Conservation (phyloP, 2,113 vertebrate genomes). For the Rhinolophus ferrumequinum region DNA sequence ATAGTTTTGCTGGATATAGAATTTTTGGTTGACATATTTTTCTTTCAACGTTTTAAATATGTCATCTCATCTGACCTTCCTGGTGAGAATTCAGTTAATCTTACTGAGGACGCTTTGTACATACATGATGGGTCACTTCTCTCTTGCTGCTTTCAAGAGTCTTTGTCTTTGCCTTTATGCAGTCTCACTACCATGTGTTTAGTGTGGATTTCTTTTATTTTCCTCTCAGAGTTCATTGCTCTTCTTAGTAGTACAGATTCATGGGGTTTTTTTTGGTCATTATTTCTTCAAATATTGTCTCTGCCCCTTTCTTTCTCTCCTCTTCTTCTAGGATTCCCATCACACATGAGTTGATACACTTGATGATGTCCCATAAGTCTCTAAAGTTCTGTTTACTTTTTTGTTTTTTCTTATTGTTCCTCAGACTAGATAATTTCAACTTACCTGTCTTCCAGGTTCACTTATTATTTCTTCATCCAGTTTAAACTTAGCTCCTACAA, state of each 20-base stretch:
- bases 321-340: background rate
- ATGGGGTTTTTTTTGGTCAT: background rate
- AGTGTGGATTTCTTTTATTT: background rate
- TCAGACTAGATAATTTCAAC: background rate
- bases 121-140: background rate
- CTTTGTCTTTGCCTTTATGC: background rate
- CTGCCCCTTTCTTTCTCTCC: background rate
- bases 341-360: background rate
- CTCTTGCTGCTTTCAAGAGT: background rate
- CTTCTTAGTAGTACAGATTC: background rate
- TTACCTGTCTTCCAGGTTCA: background rate
- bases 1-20: background rate
- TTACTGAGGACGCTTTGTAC: background rate
- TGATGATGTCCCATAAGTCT: background rate
- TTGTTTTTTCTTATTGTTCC: background rate
- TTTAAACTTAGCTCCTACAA: background rate
- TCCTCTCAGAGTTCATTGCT: background rate
- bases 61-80: background rate
- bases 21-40: background rate
- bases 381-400: background rate
- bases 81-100: background rate
- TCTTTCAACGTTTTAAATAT: background rate
- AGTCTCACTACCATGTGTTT: background rate
- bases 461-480: background rate
- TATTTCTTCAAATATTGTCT: background rate